phyloP scores from a whole-genome alignment of 2,888 invertebrate species.

The Terebella lapidaria region DNA sequence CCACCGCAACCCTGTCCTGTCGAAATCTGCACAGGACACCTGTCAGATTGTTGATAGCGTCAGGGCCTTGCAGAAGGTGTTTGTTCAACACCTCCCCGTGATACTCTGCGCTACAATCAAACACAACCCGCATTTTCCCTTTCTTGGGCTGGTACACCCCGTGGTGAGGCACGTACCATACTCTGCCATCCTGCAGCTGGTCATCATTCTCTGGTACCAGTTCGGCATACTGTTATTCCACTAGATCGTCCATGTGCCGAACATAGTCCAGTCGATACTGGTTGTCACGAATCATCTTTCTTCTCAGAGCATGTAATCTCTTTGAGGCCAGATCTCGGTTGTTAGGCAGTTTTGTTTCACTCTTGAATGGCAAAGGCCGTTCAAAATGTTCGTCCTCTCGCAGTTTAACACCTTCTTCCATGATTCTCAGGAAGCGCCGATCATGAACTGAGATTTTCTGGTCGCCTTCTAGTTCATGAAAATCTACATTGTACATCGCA shows the following conservation, averaged over 20 bases:
- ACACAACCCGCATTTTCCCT: slow-evolving; percentile 16
- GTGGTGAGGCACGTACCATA: slow-evolving; percentile 20
- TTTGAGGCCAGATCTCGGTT: slow-evolving; percentile 6
- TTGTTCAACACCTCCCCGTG: slow-evolving; percentile 11
- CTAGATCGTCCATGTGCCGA: slow-evolving; percentile 7
- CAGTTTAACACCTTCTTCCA: not conserved
- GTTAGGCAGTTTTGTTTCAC: slow-evolving; percentile 3
- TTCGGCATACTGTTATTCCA: slow-evolving; percentile 11
- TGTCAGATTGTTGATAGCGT: slow-evolving; percentile 13
- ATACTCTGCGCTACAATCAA: slow-evolving; percentile 15
- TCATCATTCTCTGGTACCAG: not conserved
- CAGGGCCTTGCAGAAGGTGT: slow-evolving; percentile 16
- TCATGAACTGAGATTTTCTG: not conserved
- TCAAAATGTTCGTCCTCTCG: not conserved
- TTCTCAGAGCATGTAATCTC: slow-evolving; percentile 1
- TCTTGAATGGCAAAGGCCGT: slow-evolving; percentile 13
- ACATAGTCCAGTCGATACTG: slow-evolving; percentile 4
- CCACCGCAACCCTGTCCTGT: slow-evolving; percentile 9
- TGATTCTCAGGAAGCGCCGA: not conserved
- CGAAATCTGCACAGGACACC: slow-evolving; percentile 17
- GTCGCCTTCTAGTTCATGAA: not conserved
- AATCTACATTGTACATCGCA: not conserved
- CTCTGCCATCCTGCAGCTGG: too few relatives aligned
- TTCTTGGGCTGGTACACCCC: slow-evolving; percentile 20
- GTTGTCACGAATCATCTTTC: slow-evolving; percentile 3